A percentile compares a stretch with the other conserved stretches of the same genome.
Evolutionary conservation across 1,140 invertebrate genomes (phyloP).

Genomic region (Penaeus japonicus): DNA sequence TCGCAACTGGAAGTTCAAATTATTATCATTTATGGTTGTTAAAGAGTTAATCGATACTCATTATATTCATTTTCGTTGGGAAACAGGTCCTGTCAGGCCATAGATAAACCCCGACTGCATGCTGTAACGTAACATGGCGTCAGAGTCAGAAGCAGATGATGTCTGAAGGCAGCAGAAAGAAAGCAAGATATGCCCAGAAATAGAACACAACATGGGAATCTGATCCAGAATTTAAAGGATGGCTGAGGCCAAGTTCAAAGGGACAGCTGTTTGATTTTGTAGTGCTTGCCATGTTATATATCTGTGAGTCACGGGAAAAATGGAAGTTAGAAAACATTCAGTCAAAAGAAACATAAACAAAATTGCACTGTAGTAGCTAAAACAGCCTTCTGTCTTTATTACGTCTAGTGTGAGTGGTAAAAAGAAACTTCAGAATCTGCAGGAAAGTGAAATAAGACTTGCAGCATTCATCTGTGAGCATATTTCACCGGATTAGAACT

Average conservation of each 20-base stretch:
- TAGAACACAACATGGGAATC: slow-evolving; percentile 18
- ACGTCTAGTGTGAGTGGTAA: not conserved
- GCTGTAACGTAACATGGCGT: no score
- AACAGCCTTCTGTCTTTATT: slow-evolving; percentile 14
- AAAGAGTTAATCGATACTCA: no score
- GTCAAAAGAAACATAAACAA: slow-evolving; percentile 2
- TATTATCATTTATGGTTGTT: no score
- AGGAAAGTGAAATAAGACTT: not conserved
- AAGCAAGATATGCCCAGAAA: slow-evolving; percentile 11
- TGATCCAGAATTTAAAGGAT: slow-evolving; percentile 16
- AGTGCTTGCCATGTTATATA: slow-evolving; percentile 27
- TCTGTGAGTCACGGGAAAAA: slow-evolving; percentile 25
- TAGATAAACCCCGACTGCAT: no score
- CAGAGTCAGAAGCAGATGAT: no score
- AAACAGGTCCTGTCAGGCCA: no score
- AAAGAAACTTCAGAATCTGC: slow-evolving; percentile 7
- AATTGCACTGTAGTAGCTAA: not conserved
- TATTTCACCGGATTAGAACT: slow-evolving; percentile 2
- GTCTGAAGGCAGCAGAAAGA: no score
- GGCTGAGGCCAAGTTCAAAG: slow-evolving; percentile 2
- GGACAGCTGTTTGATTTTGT: not conserved
- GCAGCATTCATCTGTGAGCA: slow-evolving; percentile 12
- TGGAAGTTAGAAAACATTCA: slow-evolving; percentile 3
- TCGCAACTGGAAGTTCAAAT: no score
- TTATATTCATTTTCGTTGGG: no score